These are phyloP conservation scores for Notamacropus eugenii DNA, from an alignment of 2,797 vertebrate genomes.

Conservation along the genomic window DNA sequence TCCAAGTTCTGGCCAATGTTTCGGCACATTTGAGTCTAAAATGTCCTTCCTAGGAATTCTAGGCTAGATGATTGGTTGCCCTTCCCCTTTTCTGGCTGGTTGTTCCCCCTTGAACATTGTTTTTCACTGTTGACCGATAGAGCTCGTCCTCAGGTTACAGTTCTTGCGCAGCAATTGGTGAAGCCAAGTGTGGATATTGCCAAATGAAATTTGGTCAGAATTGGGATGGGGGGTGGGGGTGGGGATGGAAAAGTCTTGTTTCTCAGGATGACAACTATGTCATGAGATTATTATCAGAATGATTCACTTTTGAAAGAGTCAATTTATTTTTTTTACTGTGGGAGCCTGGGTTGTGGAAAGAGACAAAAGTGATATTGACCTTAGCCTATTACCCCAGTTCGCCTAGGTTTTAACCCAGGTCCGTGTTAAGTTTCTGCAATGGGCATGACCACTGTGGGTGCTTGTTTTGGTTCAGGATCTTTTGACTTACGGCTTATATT, in stretches of 20 bases:
- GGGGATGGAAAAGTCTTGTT: slow-evolving; percentile 41
- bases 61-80: slow-evolving; percentile 62
- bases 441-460: background rate
- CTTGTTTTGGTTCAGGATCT: background rate
- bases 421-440: slow-evolving; percentile 2
- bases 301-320: slow-evolving; percentile 53
- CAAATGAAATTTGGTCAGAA: slow-evolving; percentile 50
- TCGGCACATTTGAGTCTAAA: slow-evolving; percentile 70
- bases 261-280: slow-evolving; percentile 43
- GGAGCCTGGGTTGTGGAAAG: slow-evolving; percentile 15
- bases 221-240: background rate
- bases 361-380: background rate
- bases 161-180: slow-evolving; percentile 58
- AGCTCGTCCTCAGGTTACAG: slow-evolving; percentile 18
- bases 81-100: slow-evolving; percentile 62
- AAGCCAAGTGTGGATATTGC: slow-evolving; percentile 52
- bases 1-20: slow-evolving; percentile 68
- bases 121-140: slow-evolving; percentile 63
- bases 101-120: slow-evolving; percentile 35
- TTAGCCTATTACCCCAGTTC: slow-evolving; percentile 1
- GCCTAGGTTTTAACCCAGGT: background rate
- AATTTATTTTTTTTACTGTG: slow-evolving; percentile 10
- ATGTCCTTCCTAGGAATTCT: slow-evolving; percentile 57
- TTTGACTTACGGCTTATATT: background rate
- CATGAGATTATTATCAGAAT: slow-evolving; percentile 62